phyloP scores from a whole-genome alignment of 2,797 vertebrate genomes.

The Taeniopygia guttata region DNA sequence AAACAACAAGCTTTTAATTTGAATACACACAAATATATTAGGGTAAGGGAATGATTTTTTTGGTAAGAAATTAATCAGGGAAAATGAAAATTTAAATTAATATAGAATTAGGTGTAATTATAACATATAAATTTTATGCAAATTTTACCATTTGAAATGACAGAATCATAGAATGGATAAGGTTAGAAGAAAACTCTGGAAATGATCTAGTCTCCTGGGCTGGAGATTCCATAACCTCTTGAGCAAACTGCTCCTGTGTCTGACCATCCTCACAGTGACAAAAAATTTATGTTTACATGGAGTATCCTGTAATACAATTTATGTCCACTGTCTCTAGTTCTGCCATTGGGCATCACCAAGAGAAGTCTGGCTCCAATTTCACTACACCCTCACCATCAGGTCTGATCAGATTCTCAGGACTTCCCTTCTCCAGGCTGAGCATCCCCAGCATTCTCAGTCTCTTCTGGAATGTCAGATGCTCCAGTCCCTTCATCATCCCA shows the following conservation, averaged over 20 bases:
- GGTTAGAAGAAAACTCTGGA: not conserved
- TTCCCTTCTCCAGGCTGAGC: not conserved
- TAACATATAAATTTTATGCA: not conserved
- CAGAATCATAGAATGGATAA: not conserved
- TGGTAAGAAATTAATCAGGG: not conserved
- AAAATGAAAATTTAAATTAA: not conserved
- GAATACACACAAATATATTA: not conserved
- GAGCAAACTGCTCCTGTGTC: not conserved
- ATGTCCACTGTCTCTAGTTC: not conserved
- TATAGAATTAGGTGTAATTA: not conserved
- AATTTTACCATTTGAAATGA: not conserved
- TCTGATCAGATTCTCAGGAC: not conserved
- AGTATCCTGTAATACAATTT: not conserved
- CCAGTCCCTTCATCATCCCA: not conserved
- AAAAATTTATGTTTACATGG: not conserved
- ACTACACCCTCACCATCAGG: not conserved
- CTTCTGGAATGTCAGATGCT: not conserved
- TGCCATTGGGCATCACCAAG: not conserved
- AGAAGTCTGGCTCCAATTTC: not conserved
- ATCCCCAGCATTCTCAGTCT: not conserved
- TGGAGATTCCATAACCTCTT: not conserved
- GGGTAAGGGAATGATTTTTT: not conserved
- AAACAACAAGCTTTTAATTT: not conserved
- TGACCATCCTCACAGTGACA: not conserved
- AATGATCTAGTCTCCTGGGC: accelerated